Evolutionary conservation across 1,140 invertebrate species (phyloP).

Genomic region (Achatina immaculata): DNA sequence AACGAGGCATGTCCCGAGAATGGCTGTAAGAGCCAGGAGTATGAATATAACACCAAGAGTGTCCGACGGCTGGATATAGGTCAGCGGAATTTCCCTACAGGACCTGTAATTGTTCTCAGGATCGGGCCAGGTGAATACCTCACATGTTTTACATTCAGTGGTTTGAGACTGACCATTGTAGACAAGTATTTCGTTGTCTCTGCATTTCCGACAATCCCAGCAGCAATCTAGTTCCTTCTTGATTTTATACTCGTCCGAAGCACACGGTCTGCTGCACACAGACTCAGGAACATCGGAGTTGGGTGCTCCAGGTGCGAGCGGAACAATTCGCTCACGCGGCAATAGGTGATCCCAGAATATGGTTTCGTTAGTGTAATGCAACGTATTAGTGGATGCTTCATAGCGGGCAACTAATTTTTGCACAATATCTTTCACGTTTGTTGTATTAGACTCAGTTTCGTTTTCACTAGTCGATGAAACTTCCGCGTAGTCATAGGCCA

Average conservation of each 20-base stretch:
- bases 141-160: slow-evolving; percentile 45
- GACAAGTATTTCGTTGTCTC: slow-evolving; percentile 47
- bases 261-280: slow-evolving; percentile 50
- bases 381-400: neutral
- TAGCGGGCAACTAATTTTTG: neutral
- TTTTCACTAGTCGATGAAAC: neutral
- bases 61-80: slow-evolving; percentile 30
- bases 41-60: slow-evolving; percentile 72
- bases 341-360: slow-evolving; percentile 22
- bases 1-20: slow-evolving; percentile 63
- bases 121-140: slow-evolving; percentile 60
- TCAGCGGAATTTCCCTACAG: slow-evolving; percentile 69
- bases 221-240: slow-evolving; percentile 43
- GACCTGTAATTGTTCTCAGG: slow-evolving; percentile 72
- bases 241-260: slow-evolving; percentile 40
- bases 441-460: neutral
- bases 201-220: slow-evolving; percentile 47
- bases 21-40: slow-evolving; percentile 71
- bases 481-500: neutral
- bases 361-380: neutral
- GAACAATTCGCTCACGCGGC: neutral
- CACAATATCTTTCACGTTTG: neutral
- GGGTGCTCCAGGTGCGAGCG: neutral
- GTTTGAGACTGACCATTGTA: no score
- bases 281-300: slow-evolving; percentile 41